Evolutionary conservation across 2,888 invertebrate species (phyloP), one percentile per base, ranked within the genome.

Genomic region (Megalurothrips usitatus): DNA sequence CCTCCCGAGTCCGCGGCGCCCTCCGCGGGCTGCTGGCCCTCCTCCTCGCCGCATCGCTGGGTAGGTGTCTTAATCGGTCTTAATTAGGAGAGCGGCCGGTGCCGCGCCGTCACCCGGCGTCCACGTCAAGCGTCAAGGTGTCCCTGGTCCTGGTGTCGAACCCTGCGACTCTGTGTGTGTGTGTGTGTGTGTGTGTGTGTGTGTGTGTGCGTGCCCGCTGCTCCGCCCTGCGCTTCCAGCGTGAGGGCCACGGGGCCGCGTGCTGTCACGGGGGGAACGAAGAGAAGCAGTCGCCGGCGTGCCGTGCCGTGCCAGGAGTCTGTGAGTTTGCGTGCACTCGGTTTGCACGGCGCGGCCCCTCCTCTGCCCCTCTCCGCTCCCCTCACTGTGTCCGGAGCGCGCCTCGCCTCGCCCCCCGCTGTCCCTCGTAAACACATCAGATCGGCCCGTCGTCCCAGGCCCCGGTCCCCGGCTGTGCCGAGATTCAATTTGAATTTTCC

Each of bases 371-470:
- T 0, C 23, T 3, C 68, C 26, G 68, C 23, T 23, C 23, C 63
- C 19, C n/a, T n/a, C n/a, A n/a, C n/a, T 14, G 19, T 11, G n/a
- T 23, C n/a, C 19, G 68, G 9, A n/a, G 9, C 63, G 19, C n/a
- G 23, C 68, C 10, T 12, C 68, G 23, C 26, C 9, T 12, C 9
- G 68, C 23, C 68, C 68, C 68, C 68, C 23, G 68, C 68, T 75
- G 68, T 12, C 23, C 68, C 68, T 75, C 68, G 68, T 75, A 75
- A 75, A 75, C 68, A 75, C 68, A 75, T 75, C 68, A 68, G 68
- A 68, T 58, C 58, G 58, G n/a, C 58, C 58, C 0, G 19, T 52
- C 58, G n/a, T n/a, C 34, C 34, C 2, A 6, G 34, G 34, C 2
- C 34, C 34, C 34, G 34, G 34, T 43, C 34, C 34, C 6, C 34